Conservation (phyloP, 1,140 invertebrate genomes). For the Saccostrea glomerata region DNA sequence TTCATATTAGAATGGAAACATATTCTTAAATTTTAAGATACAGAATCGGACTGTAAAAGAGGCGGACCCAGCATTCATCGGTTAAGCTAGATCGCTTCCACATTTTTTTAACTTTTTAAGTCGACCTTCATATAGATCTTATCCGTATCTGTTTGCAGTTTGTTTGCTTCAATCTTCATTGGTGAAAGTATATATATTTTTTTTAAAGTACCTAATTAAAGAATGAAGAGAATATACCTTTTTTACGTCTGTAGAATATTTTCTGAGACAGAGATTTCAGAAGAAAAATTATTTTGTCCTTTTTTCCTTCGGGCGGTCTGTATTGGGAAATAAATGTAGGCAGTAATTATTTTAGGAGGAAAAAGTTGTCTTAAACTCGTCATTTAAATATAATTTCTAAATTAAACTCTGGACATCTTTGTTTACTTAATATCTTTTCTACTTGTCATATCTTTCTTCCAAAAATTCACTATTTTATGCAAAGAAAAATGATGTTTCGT, state of each 20-base stretch:
- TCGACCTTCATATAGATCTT: neutral
- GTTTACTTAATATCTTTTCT: too few relatives aligned
- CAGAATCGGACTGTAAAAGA: too few relatives aligned
- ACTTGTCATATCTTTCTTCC: too few relatives aligned
- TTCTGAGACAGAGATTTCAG: conserved; percentile 2
- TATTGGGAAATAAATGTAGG: neutral
- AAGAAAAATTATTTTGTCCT: neutral
- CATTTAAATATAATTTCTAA: neutral
- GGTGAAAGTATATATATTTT: neutral
- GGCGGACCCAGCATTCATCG: too few relatives aligned
- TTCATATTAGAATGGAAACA: too few relatives aligned
- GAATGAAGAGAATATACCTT: conserved; percentile 8
- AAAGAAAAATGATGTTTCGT: too few relatives aligned
- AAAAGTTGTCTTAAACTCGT: neutral
- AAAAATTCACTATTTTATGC: too few relatives aligned
- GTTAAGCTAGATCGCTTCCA: too few relatives aligned
- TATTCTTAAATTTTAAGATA: too few relatives aligned
- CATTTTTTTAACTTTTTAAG: neutral
- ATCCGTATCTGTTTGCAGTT: neutral
- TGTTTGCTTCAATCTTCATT: neutral
- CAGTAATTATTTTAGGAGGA: too few relatives aligned
- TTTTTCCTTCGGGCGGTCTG: neutral
- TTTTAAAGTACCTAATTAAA: neutral
- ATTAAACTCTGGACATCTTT: too few relatives aligned
- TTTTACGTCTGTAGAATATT: conserved; percentile 22